phyloP scores from a whole-genome alignment of 1,140 invertebrate species.

The Bombus cullumanus region DNA sequence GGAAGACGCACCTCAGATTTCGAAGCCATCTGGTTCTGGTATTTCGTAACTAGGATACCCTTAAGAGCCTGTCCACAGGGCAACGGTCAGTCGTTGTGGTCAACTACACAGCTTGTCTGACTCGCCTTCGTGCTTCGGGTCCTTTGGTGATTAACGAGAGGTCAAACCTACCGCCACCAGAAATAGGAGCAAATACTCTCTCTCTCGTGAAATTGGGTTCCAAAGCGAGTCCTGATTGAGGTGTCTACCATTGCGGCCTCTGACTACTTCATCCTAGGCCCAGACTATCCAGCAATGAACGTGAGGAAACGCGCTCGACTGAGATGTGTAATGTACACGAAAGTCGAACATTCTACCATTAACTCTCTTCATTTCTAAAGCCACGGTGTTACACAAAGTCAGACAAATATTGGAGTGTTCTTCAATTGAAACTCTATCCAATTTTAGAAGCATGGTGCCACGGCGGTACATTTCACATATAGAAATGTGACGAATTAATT shows the following conservation, averaged over 20 bases:
- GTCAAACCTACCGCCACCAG: slow-evolving; percentile 75
- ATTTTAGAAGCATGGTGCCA: not conserved
- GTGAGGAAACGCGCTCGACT: slow-evolving; percentile 32
- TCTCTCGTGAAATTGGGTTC: slow-evolving; percentile 75
- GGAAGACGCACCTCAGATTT: slow-evolving; percentile 49
- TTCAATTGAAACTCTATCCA: not conserved
- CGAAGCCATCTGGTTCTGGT: slow-evolving; percentile 54
- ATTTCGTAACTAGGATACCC: slow-evolving; percentile 52
- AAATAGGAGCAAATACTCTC: slow-evolving; percentile 74
- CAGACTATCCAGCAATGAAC: slow-evolving; percentile 37
- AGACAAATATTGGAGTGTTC: not conserved
- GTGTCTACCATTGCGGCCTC: slow-evolving; percentile 69
- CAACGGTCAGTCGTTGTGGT: slow-evolving; percentile 77
- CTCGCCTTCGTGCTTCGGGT: slow-evolving; percentile 75
- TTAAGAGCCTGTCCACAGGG: slow-evolving; percentile 71
- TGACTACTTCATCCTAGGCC: slow-evolving; percentile 50
- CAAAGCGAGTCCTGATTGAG: slow-evolving; percentile 79
- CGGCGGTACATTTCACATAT: no score
- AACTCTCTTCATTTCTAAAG: not conserved
- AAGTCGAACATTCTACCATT: not conserved
- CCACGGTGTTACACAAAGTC: not conserved
- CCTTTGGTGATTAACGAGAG: slow-evolving; percentile 82
- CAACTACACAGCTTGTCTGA: slow-evolving; percentile 79
- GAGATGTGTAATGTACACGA: slow-evolving; percentile 15
- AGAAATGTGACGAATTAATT: not conserved